A percentile compares a stretch with the other conserved stretches of the same genome.
Conservation (phyloP, 2,888 invertebrate species). For the Chironomus tentans region DNA sequence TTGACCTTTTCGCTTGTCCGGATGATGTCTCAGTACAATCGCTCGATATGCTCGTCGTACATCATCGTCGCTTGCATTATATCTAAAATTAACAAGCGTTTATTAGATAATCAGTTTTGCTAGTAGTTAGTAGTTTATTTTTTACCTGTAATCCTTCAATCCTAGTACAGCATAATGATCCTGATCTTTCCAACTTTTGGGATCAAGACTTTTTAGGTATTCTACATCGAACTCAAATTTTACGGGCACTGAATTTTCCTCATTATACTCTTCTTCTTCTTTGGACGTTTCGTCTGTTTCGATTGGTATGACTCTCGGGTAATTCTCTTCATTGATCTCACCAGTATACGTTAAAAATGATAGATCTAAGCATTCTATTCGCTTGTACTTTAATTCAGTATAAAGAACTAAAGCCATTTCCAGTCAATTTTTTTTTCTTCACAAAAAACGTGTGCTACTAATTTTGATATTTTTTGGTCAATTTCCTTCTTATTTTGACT, state of each 20-base stretch:
- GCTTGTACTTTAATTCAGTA: conserved; percentile 22
- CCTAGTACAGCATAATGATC: conserved; percentile 97
- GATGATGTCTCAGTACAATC: conserved; percentile 91
- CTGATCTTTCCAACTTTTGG: conserved; percentile 95
- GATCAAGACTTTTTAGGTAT: conserved; percentile 80
- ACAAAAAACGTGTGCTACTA: neutral
- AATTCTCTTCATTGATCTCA: conserved; percentile 23
- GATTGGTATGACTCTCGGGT: neutral
- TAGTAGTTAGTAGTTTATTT: neutral
- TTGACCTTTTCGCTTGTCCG: conserved; percentile 89
- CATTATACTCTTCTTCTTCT: conserved; percentile 30
- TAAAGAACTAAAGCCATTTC: conserved; percentile 15
- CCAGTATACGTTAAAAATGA: conserved; percentile 18
- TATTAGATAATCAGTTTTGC: neutral
- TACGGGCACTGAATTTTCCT: conserved; percentile 41
- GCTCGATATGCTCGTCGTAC: conserved; percentile 88
- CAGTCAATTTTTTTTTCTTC: neutral
- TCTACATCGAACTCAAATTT: conserved; percentile 65
- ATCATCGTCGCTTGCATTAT: conserved; percentile 82
- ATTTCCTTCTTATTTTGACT: no score
- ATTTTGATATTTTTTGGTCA: neutral
- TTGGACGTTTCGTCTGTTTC: neutral
- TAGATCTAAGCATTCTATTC: conserved; percentile 11
- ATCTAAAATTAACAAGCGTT: conserved; percentile 46
- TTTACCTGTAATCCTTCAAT: conserved; percentile 53